Percentiles rank a stretch among this genome's conserved stretches.
Conservation (phyloP, 92 coral and sea anemone genomes). For the Umimayanthus chanpuru region DNA sequence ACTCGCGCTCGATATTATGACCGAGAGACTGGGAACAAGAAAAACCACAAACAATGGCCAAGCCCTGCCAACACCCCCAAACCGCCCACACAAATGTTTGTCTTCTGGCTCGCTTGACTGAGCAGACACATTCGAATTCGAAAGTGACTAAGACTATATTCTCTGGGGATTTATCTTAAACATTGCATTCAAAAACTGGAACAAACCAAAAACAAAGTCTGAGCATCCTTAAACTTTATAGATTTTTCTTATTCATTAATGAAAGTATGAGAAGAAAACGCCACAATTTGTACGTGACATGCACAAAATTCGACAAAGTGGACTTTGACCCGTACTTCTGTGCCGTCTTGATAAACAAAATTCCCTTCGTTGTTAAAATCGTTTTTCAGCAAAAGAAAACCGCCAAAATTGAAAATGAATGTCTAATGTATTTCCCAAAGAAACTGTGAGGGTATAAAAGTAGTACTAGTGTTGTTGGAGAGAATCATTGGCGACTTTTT, state of each 20-base stretch:
- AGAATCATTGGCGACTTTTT: neutral
- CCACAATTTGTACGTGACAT: neutral
- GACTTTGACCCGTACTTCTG: slow-evolving; percentile 14
- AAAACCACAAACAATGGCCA: neutral
- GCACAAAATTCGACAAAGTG: neutral
- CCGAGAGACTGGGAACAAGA: neutral
- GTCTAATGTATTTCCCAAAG: neutral
- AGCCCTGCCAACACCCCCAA: slow-evolving; percentile 31
- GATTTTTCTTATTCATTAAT: neutral
- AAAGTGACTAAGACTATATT: neutral
- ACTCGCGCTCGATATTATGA: neutral
- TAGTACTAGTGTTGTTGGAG: neutral
- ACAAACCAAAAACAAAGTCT: neutral
- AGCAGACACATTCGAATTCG: neutral
- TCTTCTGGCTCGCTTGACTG: neutral
- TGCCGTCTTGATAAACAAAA: neutral
- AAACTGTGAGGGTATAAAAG: neutral
- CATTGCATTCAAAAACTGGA: neutral
- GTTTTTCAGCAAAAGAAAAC: neutral
- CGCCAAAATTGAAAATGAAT: neutral
- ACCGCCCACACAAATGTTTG: neutral
- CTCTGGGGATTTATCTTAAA: neutral
- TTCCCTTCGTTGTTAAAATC: neutral
- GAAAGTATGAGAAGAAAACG: neutral
- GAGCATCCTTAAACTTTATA: neutral